These are phyloP conservation scores for Cyanistes caeruleus DNA, from an alignment of 2,113 vertebrate genomes.

Conservation along the genomic window DNA sequence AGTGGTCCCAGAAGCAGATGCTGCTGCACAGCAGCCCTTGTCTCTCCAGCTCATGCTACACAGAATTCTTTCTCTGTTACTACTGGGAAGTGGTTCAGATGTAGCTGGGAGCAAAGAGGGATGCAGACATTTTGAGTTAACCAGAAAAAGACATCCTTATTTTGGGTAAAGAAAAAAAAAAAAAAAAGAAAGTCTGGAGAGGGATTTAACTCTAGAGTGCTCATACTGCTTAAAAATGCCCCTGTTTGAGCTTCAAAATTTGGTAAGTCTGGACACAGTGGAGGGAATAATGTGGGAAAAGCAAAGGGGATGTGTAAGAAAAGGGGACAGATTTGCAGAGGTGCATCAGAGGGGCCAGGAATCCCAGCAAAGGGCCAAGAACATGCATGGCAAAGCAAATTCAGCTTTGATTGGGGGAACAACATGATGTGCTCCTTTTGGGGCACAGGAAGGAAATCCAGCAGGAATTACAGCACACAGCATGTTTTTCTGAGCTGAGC, in stretches of 20 bases:
- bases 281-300: background rate
- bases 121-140: background rate
- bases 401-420: background rate
- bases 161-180: background rate
- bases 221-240: background rate
- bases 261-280: background rate
- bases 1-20: slow-evolving; percentile 21
- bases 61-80: background rate
- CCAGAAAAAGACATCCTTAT: background rate
- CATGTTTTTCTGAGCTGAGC: background rate
- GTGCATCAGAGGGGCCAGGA: background rate
- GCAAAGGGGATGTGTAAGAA: background rate
- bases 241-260: background rate
- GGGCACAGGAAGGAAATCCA: background rate
- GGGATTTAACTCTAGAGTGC: background rate
- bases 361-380: background rate
- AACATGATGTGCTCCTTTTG: rapidly evolving
- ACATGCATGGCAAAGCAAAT: background rate
- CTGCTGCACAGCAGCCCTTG: background rate
- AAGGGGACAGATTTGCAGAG: background rate
- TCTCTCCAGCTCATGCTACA: background rate
- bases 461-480: background rate
- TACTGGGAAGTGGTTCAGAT: background rate
- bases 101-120: background rate
- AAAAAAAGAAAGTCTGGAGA: background rate